Evolutionary conservation across 2,113 vertebrate genomes (phyloP).

Genomic region (Scytalopus superciliaris): DNA sequence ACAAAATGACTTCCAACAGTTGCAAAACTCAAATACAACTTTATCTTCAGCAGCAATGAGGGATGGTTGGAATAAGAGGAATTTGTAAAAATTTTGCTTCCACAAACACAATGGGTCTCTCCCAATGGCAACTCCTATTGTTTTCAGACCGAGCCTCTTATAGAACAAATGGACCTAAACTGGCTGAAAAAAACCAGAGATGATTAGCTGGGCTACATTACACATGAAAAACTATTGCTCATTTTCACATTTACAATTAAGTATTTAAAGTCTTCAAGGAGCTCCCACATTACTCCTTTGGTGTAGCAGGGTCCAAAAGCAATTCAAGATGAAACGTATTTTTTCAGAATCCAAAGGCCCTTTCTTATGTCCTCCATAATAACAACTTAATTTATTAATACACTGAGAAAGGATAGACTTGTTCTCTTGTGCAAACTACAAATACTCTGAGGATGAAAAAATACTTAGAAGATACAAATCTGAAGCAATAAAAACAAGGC

Average conservation of each 20-base stretch:
- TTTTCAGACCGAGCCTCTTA: background rate
- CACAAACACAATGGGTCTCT: background rate
- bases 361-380: too few species aligned
- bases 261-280: background rate
- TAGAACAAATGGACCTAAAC: background rate
- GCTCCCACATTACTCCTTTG: background rate
- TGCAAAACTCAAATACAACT: too few species aligned
- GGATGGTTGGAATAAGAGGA: background rate
- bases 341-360: background rate
- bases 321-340: background rate
- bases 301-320: background rate
- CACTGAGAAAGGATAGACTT: background rate
- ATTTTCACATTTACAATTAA: background rate
- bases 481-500: background rate
- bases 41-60: background rate
- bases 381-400: background rate
- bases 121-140: background rate
- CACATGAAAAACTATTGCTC: background rate
- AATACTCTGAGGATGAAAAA: background rate
- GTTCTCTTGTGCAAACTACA: background rate
- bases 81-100: background rate
- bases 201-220: background rate
- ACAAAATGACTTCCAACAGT: background rate
- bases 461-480: background rate
- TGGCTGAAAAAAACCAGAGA: background rate